phyloP scores from a whole-genome alignment of 2,113 vertebrate species.

The Actenoides lindsayi region DNA sequence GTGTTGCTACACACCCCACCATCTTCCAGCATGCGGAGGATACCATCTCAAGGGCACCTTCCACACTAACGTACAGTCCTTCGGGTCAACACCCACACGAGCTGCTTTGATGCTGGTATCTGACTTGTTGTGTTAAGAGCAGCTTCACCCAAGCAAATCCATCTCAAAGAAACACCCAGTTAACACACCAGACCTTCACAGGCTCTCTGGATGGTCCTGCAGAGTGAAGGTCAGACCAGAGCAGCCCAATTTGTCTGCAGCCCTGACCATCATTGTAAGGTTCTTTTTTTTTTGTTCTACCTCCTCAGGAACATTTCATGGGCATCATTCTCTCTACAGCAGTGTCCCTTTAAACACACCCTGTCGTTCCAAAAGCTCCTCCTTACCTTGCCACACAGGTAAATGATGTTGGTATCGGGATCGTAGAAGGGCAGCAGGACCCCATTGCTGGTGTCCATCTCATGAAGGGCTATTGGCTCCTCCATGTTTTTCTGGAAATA shows the following conservation, averaged over 20 bases:
- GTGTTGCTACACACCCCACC: not conserved
- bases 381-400: conserved; percentile 94
- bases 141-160: not conserved
- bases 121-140: not conserved
- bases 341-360: not conserved
- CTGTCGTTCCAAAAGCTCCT: not conserved
- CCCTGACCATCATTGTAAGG: accelerated
- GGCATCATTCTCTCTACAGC: too few species aligned
- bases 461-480: conserved; percentile 89
- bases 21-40: not conserved
- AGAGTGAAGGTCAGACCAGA: not conserved
- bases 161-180: not conserved
- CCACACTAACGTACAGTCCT: accelerated
- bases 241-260: not conserved
- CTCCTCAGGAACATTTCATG: not conserved
- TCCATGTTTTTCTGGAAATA: conserved; percentile 88
- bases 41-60: not conserved
- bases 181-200: not conserved
- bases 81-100: not conserved
- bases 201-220: not conserved
- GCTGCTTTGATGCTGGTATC: not conserved
- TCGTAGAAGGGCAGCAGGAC: conserved; percentile 96
- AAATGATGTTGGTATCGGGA: conserved; percentile 92
- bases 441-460: conserved; percentile 97
- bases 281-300: not conserved